Conservation (phyloP, 1,140 invertebrate species). For the Drosophila takahashii region DNA sequence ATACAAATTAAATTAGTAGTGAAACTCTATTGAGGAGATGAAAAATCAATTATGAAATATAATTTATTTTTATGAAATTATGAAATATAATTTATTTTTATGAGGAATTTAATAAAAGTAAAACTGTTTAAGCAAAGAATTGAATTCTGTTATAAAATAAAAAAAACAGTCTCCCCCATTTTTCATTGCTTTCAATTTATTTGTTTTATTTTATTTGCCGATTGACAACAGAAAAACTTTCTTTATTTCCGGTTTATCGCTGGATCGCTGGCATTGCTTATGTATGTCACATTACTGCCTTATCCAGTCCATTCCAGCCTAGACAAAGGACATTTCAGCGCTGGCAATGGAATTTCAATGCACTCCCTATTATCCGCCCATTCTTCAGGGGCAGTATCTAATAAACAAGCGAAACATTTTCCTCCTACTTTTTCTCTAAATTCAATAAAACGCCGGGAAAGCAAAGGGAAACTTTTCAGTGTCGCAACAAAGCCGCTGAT, state of each 20-base stretch:
- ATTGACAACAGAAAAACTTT: slow-evolving; percentile 51
- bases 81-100: too few relatives aligned
- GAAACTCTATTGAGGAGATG: not conserved
- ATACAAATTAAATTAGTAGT: slow-evolving; percentile 14
- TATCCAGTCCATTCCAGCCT: slow-evolving; percentile 4
- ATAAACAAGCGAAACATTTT: slow-evolving; percentile 54
- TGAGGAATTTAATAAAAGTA: not conserved
- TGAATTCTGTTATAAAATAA: not conserved
- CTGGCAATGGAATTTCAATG: slow-evolving; percentile 45
- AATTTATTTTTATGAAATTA: too few relatives aligned
- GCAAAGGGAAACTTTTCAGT: slow-evolving; percentile 48
- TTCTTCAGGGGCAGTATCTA: slow-evolving; percentile 36
- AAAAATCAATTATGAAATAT: not conserved
- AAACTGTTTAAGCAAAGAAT: not conserved
- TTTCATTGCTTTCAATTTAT: slow-evolving; percentile 11
- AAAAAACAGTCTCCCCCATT: not conserved
- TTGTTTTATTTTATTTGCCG: slow-evolving; percentile 34
- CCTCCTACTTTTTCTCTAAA: slow-evolving; percentile 38
- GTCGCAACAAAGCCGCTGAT: slow-evolving; percentile 57
- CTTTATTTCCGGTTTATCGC: slow-evolving; percentile 37
- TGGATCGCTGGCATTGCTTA: slow-evolving; percentile 29
- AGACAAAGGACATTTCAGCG: slow-evolving; percentile 12
- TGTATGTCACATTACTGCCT: slow-evolving; percentile 55
- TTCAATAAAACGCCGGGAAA: slow-evolving; percentile 47
- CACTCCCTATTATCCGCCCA: slow-evolving; percentile 6